Evolutionary conservation across 2,888 invertebrate species (phyloP).

Genomic region (Pollenia angustigena): DNA sequence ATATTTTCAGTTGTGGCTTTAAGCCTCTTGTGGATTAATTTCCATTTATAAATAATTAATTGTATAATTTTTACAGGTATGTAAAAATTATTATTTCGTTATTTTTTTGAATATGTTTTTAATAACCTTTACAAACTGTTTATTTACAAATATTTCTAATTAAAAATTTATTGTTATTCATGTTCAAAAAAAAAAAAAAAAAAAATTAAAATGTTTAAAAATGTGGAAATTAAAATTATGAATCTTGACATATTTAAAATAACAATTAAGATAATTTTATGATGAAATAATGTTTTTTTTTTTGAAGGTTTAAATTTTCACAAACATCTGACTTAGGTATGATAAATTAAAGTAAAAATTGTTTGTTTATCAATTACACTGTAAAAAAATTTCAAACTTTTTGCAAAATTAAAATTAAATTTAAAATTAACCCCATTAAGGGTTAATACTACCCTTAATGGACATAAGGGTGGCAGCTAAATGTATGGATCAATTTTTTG

Average conservation of each 20-base stretch:
- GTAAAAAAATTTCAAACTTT: too few relatives aligned
- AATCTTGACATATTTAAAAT: neutral
- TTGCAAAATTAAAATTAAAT: too few relatives aligned
- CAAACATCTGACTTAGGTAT: too few relatives aligned
- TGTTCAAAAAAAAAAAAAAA: neutral
- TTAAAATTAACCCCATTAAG: too few relatives aligned
- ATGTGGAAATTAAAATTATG: constrained; percentile 9
- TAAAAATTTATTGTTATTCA: constrained; percentile 66
- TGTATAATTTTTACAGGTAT: constrained; percentile 56
- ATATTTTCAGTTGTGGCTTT: constrained; percentile 71
- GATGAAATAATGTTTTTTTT: too few relatives aligned
- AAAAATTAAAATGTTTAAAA: constrained; percentile 12
- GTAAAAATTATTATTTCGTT: constrained; percentile 7
- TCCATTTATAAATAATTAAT: constrained; percentile 71
- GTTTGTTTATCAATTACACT: too few relatives aligned
- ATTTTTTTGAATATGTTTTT: constrained; percentile 30
- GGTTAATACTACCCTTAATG: too few relatives aligned
- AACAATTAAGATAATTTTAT: too few relatives aligned
- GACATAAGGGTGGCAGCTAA: too few relatives aligned
- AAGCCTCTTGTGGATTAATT: constrained; percentile 72
- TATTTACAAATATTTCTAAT: constrained; percentile 64
- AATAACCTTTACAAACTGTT: constrained; percentile 28
- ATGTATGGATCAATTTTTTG: too few relatives aligned
- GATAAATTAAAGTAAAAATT: too few relatives aligned
- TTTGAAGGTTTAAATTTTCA: too few relatives aligned